Conservation (phyloP, 2,113 vertebrate genomes). For the Vulpes lagopus region DNA sequence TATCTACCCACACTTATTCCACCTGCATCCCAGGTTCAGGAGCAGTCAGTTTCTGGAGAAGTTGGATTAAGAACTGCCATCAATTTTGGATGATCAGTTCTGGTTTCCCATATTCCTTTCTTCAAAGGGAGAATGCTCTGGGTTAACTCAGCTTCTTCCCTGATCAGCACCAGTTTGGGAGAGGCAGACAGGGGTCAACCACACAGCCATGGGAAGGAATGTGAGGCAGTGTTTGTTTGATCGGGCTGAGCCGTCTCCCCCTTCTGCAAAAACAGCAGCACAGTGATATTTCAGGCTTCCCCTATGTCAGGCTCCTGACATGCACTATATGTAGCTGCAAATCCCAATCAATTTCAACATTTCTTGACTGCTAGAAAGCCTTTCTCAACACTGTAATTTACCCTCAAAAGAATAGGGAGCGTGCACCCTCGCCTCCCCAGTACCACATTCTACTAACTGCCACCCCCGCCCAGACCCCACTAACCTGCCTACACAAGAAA, state of each 20-base stretch:
- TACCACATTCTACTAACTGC: slow-evolving; percentile 69
- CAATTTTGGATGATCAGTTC: neutral
- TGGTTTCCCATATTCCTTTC: slow-evolving; percentile 23
- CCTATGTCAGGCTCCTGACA: slow-evolving; percentile 70
- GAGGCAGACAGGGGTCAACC: neutral
- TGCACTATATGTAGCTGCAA: slow-evolving; percentile 77
- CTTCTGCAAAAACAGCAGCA: slow-evolving; percentile 54
- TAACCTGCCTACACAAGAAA: slow-evolving; percentile 64
- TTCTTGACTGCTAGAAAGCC: slow-evolving; percentile 71
- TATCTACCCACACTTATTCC: slow-evolving; percentile 49
- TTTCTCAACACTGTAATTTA: slow-evolving; percentile 83
- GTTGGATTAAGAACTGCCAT: slow-evolving; percentile 25
- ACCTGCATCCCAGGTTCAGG: slow-evolving; percentile 11
- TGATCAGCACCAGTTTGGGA: neutral
- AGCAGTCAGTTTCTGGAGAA: slow-evolving; percentile 45
- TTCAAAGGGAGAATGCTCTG: neutral
- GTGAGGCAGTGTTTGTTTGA: neutral
- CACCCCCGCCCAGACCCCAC: slow-evolving; percentile 62
- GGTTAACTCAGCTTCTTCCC: neutral
- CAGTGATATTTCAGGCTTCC: slow-evolving; percentile 72
- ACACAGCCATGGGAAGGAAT: neutral
- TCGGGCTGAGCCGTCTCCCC: neutral
- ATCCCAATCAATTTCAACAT: slow-evolving; percentile 77
- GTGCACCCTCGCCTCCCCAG: slow-evolving; percentile 64
- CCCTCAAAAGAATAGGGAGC: slow-evolving; percentile 74